A percentile compares a stretch with the other conserved stretches of the same genome.
Evolutionary conservation across 2,797 vertebrate genomes (phyloP).

Genomic region (Coranthus polyacanthus): DNA sequence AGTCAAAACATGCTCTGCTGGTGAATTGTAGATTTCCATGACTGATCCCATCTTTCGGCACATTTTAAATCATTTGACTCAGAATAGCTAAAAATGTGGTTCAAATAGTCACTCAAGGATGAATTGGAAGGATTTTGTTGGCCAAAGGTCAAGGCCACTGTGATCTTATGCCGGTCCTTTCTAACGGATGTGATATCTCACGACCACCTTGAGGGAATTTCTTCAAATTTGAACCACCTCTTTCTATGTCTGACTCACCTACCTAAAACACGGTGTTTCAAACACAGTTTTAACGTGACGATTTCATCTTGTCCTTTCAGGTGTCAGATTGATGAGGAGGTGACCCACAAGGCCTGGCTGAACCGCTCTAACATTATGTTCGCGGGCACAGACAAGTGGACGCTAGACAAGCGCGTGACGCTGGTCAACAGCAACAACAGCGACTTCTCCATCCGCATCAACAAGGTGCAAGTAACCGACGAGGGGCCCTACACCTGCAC

Average conservation of each 20-base stretch:
- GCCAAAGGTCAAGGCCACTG: too few relatives aligned
- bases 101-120: too few relatives aligned
- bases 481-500: constrained; percentile 94
- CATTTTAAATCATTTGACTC: too few relatives aligned
- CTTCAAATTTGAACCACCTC: too few relatives aligned
- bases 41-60: too few relatives aligned
- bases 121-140: too few relatives aligned
- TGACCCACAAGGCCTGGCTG: constrained; percentile 94
- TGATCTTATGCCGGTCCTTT: too few relatives aligned
- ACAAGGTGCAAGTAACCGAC: constrained; percentile 88
- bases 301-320: constrained; percentile 64
- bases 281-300: neutral
- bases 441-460: constrained; percentile 92
- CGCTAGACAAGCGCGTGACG: constrained; percentile 90
- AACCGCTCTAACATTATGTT: constrained; percentile 95
- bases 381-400: constrained; percentile 93
- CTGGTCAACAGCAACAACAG: constrained; percentile 90
- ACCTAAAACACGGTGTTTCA: neutral
- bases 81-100: too few relatives aligned
- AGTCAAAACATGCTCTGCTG: too few relatives aligned
- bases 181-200: too few relatives aligned
- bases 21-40: too few relatives aligned
- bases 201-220: too few relatives aligned
- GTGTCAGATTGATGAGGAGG: constrained; percentile 91
- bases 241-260: neutral